Evolutionary conservation across 2,888 invertebrate genomes (phyloP).

Genomic region (Dascillus cervinus): DNA sequence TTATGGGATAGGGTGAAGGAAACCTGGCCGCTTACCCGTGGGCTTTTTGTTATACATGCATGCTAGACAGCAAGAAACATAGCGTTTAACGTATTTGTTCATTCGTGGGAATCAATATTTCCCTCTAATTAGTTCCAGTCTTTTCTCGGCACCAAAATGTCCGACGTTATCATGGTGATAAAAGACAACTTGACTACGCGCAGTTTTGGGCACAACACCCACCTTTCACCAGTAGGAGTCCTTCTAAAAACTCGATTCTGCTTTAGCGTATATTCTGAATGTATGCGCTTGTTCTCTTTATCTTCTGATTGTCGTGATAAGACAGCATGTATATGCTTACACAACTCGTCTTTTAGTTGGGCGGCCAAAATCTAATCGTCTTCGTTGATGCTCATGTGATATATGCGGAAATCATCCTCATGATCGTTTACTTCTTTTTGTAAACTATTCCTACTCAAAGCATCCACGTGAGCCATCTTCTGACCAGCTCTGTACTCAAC

Average conservation of each 20-base stretch:
- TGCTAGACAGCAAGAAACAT: slow-evolving; percentile 26
- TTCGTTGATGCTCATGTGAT: slow-evolving; percentile 11
- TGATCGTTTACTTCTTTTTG: too few relatives aligned
- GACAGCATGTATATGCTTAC: slow-evolving; percentile 5
- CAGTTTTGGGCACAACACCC: slow-evolving; percentile 30
- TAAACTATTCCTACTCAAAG: slow-evolving; percentile 11
- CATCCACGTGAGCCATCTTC: slow-evolving; percentile 23
- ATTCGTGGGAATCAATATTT: slow-evolving; percentile 25
- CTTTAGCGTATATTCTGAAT: slow-evolving; percentile 11
- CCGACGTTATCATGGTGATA: slow-evolving; percentile 29
- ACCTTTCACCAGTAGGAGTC: slow-evolving; percentile 11
- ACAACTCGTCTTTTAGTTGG: slow-evolving; percentile 17
- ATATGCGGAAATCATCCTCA: not conserved
- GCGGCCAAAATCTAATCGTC: slow-evolving; percentile 19
- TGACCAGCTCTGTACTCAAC: slow-evolving; percentile 25
- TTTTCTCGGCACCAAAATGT: slow-evolving; percentile 24
- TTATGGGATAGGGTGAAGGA: slow-evolving; percentile 20
- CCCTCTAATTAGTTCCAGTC: slow-evolving; percentile 19
- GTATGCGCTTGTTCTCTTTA: slow-evolving; percentile 10
- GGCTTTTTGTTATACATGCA: slow-evolving; percentile 29
- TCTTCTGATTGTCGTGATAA: slow-evolving; percentile 8
- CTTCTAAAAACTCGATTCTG: slow-evolving; percentile 7
- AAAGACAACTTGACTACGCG: slow-evolving; percentile 15
- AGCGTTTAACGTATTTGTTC: slow-evolving; percentile 22
- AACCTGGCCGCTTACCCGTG: slow-evolving; percentile 19